phyloP scores from a whole-genome alignment of 2,113 vertebrate genomes.

The Phasianus colchicus region DNA sequence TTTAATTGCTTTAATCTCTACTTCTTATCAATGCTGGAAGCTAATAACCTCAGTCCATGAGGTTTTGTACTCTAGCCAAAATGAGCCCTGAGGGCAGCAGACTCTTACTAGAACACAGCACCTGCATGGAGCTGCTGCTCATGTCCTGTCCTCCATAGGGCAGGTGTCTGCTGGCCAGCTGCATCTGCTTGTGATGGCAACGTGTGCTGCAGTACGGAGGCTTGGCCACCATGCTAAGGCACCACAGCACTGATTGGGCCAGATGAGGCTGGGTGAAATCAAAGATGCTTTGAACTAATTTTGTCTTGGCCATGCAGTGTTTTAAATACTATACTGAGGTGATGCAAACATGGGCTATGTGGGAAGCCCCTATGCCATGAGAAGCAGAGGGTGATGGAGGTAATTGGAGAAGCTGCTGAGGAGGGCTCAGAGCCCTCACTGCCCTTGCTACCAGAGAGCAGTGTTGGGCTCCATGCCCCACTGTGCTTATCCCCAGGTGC shows the following conservation, averaged over 20 bases:
- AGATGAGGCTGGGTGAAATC: too few species aligned
- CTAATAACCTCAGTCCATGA: background rate
- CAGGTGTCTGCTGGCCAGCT: too few species aligned
- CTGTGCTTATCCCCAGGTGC: background rate
- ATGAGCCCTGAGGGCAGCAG: background rate
- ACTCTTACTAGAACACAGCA: too few species aligned
- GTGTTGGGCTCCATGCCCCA: background rate
- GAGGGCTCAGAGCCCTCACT: background rate
- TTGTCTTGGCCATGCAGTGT: background rate
- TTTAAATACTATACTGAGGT: background rate
- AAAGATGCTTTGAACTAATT: background rate
- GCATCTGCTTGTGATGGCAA: background rate
- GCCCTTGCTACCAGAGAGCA: background rate
- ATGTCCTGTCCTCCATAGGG: background rate
- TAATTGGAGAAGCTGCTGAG: accelerated
- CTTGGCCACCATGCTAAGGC: background rate
- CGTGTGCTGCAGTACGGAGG: background rate
- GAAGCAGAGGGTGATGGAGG: too few species aligned
- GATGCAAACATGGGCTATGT: background rate
- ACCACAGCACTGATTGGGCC: background rate
- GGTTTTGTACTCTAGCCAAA: background rate
- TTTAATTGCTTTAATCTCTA: background rate
- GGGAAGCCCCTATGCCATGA: background rate
- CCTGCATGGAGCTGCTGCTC: background rate
- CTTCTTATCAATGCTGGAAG: background rate